Conservation (phyloP, 2,113 vertebrate species). For the Sus scrofa region DNA sequence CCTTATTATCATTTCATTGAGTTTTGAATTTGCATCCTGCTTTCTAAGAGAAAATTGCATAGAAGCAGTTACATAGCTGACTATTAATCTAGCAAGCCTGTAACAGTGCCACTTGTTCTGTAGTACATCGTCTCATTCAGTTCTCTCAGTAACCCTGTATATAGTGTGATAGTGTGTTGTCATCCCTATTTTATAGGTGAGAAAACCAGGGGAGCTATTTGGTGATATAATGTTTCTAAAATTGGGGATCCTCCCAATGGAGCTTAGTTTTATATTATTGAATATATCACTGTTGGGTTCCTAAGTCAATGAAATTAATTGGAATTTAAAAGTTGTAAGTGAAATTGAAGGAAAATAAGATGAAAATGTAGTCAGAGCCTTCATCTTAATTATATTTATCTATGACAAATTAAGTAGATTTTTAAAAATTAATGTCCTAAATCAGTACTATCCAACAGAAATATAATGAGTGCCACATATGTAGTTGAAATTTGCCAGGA, state of each 20-base stretch:
- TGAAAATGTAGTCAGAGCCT: not conserved
- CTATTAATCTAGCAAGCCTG: not conserved
- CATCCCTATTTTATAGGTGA: slow-evolving; percentile 19
- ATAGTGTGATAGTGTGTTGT: not conserved
- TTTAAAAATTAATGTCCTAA: not conserved
- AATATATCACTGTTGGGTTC: not conserved
- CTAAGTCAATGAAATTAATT: slow-evolving; percentile 24
- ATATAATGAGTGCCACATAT: not conserved
- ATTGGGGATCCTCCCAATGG: not conserved
- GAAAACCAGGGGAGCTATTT: slow-evolving; percentile 32
- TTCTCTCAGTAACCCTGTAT: not conserved
- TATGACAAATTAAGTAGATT: not conserved
- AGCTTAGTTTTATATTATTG: not conserved
- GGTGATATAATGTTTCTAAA: slow-evolving; percentile 38
- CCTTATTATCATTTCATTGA: slow-evolving; percentile 27
- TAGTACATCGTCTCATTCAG: not conserved
- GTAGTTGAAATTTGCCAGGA: slow-evolving; percentile 29
- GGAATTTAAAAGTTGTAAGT: slow-evolving; percentile 36
- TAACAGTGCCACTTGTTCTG: not conserved
- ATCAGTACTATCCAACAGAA: not conserved
- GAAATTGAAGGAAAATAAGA: slow-evolving; percentile 21
- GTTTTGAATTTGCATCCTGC: slow-evolving; percentile 27
- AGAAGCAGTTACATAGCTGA: not conserved
- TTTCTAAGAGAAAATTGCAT: slow-evolving; percentile 17
- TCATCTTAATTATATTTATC: not conserved